Evolutionary conservation across 2,797 vertebrate genomes (phyloP), one percentile per base, ranked within the genome.

Genomic region (Buceros bicornis): DNA sequence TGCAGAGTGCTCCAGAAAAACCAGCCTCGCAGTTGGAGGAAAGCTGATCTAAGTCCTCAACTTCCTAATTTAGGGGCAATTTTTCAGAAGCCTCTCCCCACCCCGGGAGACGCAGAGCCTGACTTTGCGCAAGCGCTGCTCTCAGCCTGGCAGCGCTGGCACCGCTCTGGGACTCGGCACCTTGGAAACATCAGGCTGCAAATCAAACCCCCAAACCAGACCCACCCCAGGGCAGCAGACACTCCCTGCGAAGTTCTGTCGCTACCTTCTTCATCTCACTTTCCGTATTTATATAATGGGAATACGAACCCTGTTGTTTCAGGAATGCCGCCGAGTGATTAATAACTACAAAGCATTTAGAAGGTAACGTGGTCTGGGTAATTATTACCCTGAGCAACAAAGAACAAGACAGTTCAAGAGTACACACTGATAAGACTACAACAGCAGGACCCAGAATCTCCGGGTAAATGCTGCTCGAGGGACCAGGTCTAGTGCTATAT

Each of bases 331-430:
- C 37, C 53, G 66, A 89, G 60, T 60, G 74, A 87, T 71, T 60
- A 94, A 95, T 43, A 64, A 69, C 65, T 77, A 73, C 86, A 58
- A 80, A 72, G 82, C 74, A 40, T 81, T 60, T 72, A n/a, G 90
- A 87, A 92, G 61, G 70, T 84, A 61, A 94, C 88, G 90, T 0
- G 21, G 66, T 37, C 79, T 33, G 61, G 51, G 61, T 82, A 90
- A 90, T 92, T 61, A 88, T 85, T 73, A 92, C 60, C 51, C 65
- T 51, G 37, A 69, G 61, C 0, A 0, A 66, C 67, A 90, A 82
- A 61, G 89, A 72, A 78, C 61, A 65, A 70, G 82, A 67, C 45
- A 67, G 73, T 67, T 80, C 82, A 87, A 80, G 54, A 83, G 78
- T 65, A 76, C 48, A n/a, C 48, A 7, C 37, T 22, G 69, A 67